Evolutionary conservation across 2,888 invertebrate genomes (phyloP).

Genomic region (Epiblema foenella): DNA sequence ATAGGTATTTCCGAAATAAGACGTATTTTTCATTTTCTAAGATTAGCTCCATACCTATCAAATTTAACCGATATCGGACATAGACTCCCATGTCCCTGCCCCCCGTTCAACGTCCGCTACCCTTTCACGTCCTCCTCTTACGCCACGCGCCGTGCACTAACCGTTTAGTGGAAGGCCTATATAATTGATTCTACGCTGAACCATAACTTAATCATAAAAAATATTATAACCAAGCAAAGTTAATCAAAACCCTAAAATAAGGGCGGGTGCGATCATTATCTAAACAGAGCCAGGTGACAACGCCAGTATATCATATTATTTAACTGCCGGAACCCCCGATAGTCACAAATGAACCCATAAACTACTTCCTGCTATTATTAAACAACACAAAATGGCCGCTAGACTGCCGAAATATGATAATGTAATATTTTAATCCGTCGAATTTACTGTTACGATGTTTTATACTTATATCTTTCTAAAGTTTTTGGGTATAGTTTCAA

Average conservation of each 20-base stretch:
- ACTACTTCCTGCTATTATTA: constrained; percentile 38
- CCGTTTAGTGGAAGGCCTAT: too few relatives aligned
- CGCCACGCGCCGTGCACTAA: too few relatives aligned
- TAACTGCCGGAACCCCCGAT: constrained; percentile 30
- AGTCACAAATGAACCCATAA: constrained; percentile 39
- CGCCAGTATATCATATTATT: constrained; percentile 36
- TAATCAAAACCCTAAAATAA: constrained; percentile 26
- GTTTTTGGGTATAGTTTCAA: not conserved
- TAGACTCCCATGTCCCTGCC: too few relatives aligned
- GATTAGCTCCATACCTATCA: too few relatives aligned
- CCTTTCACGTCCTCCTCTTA: too few relatives aligned
- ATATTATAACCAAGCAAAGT: constrained; percentile 15
- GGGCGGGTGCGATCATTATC: constrained; percentile 32
- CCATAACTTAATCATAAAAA: constrained; percentile 9
- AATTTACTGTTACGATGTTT: constrained; percentile 38
- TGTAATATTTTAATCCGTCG: constrained; percentile 46
- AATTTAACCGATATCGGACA: too few relatives aligned
- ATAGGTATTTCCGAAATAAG: too few relatives aligned
- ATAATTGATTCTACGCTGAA: not conserved
- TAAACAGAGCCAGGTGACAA: constrained; percentile 36
- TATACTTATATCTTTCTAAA: constrained; percentile 5
- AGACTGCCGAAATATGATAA: constrained; percentile 44
- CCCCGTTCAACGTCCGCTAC: too few relatives aligned
- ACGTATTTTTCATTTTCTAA: too few relatives aligned
- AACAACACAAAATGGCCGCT: constrained; percentile 33